A percentile compares a stretch with the other conserved stretches of the same genome.
phyloP scores from a whole-genome alignment of 2,797 vertebrate genomes.

The Hylomyscus alleni region DNA sequence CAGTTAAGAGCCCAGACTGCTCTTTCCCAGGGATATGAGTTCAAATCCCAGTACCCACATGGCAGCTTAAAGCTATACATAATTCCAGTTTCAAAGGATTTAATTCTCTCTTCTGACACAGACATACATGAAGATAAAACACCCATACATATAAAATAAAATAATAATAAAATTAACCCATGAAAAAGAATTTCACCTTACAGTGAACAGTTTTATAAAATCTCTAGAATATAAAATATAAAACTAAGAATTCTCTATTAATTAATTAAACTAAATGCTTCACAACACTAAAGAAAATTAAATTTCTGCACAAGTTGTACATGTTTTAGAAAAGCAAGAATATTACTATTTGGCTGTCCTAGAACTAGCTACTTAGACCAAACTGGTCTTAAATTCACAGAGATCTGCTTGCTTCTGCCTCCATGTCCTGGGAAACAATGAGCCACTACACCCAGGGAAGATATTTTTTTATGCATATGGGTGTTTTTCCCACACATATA shows the following conservation, averaged over 20 bases:
- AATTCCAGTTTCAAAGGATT: neutral
- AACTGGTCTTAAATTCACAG: neutral
- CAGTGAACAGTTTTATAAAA: slow-evolving; percentile 12
- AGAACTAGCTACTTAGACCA: neutral
- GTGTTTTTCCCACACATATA: neutral
- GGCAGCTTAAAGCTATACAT: neutral
- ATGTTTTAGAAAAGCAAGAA: slow-evolving; percentile 25
- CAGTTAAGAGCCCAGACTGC: neutral
- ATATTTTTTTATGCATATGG: neutral
- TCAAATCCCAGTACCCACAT: neutral
- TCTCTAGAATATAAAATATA: slow-evolving; percentile 40
- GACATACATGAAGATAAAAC: neutral
- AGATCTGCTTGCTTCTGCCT: neutral
- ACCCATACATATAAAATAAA: neutral
- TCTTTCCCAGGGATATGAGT: neutral
- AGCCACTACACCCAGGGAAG: neutral
- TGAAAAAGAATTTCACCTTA: slow-evolving; percentile 25
- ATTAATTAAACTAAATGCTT: slow-evolving; percentile 36
- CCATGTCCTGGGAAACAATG: neutral
- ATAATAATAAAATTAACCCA: neutral
- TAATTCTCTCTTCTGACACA: neutral
- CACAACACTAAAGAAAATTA: slow-evolving; percentile 55
- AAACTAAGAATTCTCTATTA: slow-evolving; percentile 6
- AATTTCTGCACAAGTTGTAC: slow-evolving; percentile 24
- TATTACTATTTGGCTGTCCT: neutral